A percentile compares a stretch with the other conserved stretches of the same genome.
Conservation (phyloP, 2,113 vertebrate genomes). For the Passer montanus region DNA sequence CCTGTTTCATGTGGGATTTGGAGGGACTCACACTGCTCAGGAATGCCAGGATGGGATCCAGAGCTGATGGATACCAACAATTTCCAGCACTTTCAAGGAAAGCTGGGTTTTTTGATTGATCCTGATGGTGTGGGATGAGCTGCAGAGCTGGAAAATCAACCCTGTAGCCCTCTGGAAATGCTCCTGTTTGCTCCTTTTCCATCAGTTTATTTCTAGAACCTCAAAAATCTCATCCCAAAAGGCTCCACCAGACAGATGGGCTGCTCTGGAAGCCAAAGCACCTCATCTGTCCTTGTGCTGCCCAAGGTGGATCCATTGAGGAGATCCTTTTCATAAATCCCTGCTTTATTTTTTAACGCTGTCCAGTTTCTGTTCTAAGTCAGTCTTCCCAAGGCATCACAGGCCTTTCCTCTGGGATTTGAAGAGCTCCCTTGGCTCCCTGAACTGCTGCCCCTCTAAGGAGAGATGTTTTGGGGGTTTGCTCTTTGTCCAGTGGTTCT, state of each 20-base stretch:
- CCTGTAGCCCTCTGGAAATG: not conserved
- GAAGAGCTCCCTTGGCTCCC: not conserved
- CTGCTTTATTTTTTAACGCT: too few species aligned
- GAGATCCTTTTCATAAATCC: too few species aligned
- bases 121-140: fast-evolving
- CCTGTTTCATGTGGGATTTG: not conserved
- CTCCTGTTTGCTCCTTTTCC: not conserved
- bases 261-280: not conserved
- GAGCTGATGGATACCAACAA: not conserved
- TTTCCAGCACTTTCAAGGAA: not conserved
- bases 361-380: too few species aligned
- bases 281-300: not conserved
- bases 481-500: not conserved
- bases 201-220: not conserved
- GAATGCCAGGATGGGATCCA: not conserved
- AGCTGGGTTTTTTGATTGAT: not conserved
- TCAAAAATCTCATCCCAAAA: not conserved
- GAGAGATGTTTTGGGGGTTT: not conserved
- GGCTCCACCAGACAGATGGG: not conserved
- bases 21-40: not conserved
- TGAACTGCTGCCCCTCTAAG: fast-evolving
- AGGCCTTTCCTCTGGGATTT: not conserved
- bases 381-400: too few species aligned
- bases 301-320: too few species aligned
- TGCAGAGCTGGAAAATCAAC: not conserved